Conservation (phyloP, 2,888 invertebrate genomes). For the Epistrophe eligans region DNA sequence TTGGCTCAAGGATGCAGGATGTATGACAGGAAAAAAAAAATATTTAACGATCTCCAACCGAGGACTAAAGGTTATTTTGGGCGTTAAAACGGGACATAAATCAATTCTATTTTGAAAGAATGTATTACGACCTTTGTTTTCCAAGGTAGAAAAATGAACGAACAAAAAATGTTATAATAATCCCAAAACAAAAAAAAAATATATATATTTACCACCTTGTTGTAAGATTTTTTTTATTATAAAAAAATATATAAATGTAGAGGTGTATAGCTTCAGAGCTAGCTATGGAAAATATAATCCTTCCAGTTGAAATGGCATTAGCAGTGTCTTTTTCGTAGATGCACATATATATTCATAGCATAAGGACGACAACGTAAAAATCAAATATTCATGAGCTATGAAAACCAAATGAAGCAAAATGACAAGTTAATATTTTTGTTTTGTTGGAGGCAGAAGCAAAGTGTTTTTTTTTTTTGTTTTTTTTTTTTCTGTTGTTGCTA, state of each 20-base stretch:
- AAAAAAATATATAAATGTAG: neutral
- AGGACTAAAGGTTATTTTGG: slow-evolving; percentile 53
- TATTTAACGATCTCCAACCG: slow-evolving; percentile 19
- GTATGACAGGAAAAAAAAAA: neutral
- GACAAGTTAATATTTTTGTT: slow-evolving; percentile 75
- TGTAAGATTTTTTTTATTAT: slow-evolving; percentile 2
- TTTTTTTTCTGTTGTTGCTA: neutral
- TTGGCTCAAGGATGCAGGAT: slow-evolving; percentile 33
- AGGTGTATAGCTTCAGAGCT: neutral
- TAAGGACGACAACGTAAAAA: slow-evolving; percentile 52
- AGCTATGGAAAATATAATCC: slow-evolving; percentile 36
- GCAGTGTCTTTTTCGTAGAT: slow-evolving; percentile 31
- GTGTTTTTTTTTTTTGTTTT: slow-evolving; percentile 12
- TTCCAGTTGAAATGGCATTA: slow-evolving; percentile 32
- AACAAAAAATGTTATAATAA: slow-evolving; percentile 40
- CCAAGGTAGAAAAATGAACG: slow-evolving; percentile 19
- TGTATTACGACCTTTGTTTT: slow-evolving; percentile 59
- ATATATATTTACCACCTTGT: slow-evolving; percentile 42
- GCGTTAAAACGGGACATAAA: slow-evolving; percentile 63
- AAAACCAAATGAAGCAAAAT: slow-evolving; percentile 72
- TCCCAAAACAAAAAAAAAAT: slow-evolving; percentile 20
- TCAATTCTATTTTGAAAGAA: slow-evolving; percentile 63
- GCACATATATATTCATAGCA: neutral
- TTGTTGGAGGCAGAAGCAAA: slow-evolving; percentile 19
- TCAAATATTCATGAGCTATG: slow-evolving; percentile 74